A percentile compares a stretch with the other conserved stretches of the same genome.
Conservation (phyloP, 2,113 vertebrate species). For the Chloropsis hardwickii region DNA sequence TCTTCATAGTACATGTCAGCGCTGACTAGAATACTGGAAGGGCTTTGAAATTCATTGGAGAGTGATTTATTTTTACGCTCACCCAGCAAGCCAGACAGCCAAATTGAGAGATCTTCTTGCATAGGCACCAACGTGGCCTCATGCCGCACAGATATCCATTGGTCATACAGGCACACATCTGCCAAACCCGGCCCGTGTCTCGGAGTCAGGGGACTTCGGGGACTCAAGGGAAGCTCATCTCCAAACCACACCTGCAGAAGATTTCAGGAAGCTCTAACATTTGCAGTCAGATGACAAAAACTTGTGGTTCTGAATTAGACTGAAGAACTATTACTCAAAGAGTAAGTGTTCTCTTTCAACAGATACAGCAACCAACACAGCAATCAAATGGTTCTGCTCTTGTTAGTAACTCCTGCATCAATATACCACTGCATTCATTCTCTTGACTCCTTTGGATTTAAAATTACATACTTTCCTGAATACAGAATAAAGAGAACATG, state of each 20-base stretch:
- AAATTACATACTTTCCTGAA: neutral
- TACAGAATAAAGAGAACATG: neutral
- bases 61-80: conserved; percentile 29
- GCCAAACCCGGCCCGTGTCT: conserved; percentile 89
- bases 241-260: conserved; percentile 86
- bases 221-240: conserved; percentile 84
- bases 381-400: neutral
- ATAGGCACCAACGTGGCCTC: conserved; percentile 91
- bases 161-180: conserved; percentile 91
- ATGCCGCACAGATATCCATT: conserved; percentile 92
- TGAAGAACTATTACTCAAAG: neutral
- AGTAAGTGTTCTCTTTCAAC: neutral
- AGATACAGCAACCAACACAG: neutral
- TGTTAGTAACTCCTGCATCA: neutral
- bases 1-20: neutral
- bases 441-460: neutral
- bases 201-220: conserved; percentile 80
- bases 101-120: conserved; percentile 95
- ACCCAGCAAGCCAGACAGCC: conserved; percentile 91
- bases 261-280: neutral
- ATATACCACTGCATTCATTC: neutral
- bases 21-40: neutral
- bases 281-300: neutral
- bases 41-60: neutral
- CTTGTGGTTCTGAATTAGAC: neutral